These are phyloP conservation scores for Drosophila willistoni DNA, from an alignment of 1,140 invertebrate genomes.

Conservation along the genomic window DNA sequence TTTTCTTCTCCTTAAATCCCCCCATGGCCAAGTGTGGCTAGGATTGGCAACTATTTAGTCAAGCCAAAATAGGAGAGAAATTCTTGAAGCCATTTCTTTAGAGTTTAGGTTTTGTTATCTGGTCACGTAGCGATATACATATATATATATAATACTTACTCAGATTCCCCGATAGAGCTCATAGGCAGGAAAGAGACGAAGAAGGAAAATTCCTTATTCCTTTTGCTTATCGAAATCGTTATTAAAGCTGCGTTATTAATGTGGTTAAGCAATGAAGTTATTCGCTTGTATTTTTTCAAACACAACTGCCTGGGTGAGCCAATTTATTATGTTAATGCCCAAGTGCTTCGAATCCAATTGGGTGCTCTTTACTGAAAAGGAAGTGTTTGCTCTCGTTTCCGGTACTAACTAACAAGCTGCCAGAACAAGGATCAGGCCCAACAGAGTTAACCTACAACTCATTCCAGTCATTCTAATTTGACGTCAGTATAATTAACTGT, in stretches of 20 bases:
- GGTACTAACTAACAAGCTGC: slow-evolving; percentile 23
- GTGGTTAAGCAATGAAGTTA: slow-evolving; percentile 66
- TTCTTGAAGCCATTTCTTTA: not conserved
- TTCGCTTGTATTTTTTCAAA: slow-evolving; percentile 34
- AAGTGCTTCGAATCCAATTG: slow-evolving; percentile 24
- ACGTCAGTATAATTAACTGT: slow-evolving; percentile 74
- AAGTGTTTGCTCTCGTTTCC: slow-evolving; percentile 48
- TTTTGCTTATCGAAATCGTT: slow-evolving; percentile 25
- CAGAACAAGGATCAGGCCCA: slow-evolving; percentile 30
- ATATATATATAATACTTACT: slow-evolving; percentile 3
- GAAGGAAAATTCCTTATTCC: not conserved
- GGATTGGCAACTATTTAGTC: slow-evolving; percentile 32
- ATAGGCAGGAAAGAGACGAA: not conserved
- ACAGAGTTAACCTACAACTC: not conserved
- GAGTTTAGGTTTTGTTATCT: slow-evolving; percentile 59
- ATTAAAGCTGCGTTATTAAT: slow-evolving; percentile 64
- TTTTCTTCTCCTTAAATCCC: slow-evolving; percentile 27
- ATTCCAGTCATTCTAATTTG: slow-evolving; percentile 22
- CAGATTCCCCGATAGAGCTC: not conserved
- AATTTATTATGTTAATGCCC: slow-evolving; percentile 68
- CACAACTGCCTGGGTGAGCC: slow-evolving; percentile 28
- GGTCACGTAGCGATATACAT: slow-evolving; percentile 58
- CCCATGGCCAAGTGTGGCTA: not conserved
- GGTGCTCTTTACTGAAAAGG: slow-evolving; percentile 19
- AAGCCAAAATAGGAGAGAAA: slow-evolving; percentile 1